Base-by-base conservation (phyloP, 1,140 invertebrate species). In the Tetramorium parvispinum region DNA sequence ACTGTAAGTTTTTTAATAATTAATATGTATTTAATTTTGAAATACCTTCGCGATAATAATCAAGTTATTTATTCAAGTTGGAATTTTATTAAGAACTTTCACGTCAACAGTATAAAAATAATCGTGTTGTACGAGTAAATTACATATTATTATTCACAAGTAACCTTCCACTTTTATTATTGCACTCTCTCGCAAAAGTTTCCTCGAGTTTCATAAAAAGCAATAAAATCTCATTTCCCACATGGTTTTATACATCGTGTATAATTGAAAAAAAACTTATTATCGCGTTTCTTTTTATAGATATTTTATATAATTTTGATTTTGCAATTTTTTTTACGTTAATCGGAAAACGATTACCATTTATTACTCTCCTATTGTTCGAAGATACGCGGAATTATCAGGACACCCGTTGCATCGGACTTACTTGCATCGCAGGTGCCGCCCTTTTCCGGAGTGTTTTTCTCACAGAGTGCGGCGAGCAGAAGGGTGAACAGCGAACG, bases 401-500 rank as follows among this genome's bases (percentile, higher is more conserved):
- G 79, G 65, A 88, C 92, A 92, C 89, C 90, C 92, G 87, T 85
- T 93, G 82, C 24, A 83, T 87, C 51, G 3, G 32, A 32, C 32
- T 32, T 11, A 91, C 91, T 63, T 89, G 90, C 81, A 86, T 81
- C 86, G 89, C 92, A 93, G 93, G 93, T 94, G 92, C 93, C 93
- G 93, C 92, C 92, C 92, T 92, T 93, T 93, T 93, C 89, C 92
- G 90, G 89, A 78, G 55, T 88, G 65, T 90, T 91, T 89, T 91
- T 90, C 91, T 91, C 79, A 73, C 66, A 73, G 63, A 57, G 27
- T 63, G 66, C 10, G 43, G 57, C 86, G 85, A 70, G 75, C 86
- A 90, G 88, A 82, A 88, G 85, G 86, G 91, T 81, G 85, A 71
- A 73, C 73, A 49, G 10, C 32, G 57, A 73, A n/a, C 40, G 37